Percentiles rank a stretch among this genome's conserved stretches.
Evolutionary conservation across 2,797 vertebrate species (phyloP).

Genomic region (Enteromius mattozi): DNA sequence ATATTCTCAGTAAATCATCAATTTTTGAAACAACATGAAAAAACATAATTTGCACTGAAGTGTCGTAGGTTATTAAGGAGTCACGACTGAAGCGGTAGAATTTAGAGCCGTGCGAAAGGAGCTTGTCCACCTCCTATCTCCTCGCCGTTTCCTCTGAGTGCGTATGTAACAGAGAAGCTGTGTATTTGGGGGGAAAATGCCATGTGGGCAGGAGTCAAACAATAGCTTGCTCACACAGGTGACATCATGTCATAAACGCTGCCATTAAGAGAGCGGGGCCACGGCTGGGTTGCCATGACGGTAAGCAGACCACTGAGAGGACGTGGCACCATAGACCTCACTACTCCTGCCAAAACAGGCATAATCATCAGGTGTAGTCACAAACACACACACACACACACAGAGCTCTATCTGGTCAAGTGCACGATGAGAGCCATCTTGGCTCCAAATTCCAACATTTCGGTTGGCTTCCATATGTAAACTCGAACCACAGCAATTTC

Average conservation of each 20-base stretch:
- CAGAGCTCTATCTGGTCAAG: conserved; percentile 33
- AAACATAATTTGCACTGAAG: not conserved
- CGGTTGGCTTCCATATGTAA: conserved; percentile 29
- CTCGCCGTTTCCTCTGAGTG: conserved; percentile 15
- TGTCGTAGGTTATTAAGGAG: not conserved
- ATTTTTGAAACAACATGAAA: not conserved
- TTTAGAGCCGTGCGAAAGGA: not conserved
- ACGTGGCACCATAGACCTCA: conserved; percentile 24
- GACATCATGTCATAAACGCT: conserved; percentile 55
- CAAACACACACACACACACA: not conserved
- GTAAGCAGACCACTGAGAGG: conserved; percentile 30
- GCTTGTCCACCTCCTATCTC: not conserved
- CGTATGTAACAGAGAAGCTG: conserved; percentile 29
- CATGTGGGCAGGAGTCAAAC: conserved; percentile 44
- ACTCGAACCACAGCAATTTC: conserved; percentile 21
- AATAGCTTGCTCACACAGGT: conserved; percentile 46
- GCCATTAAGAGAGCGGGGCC: conserved; percentile 42
- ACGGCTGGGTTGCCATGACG: conserved; percentile 44
- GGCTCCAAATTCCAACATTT: conserved; percentile 30
- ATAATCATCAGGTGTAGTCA: conserved; percentile 41
- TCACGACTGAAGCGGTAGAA: not conserved
- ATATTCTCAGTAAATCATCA: not conserved
- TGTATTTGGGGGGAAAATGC: conserved; percentile 27
- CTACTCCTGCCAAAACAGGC: conserved; percentile 29
- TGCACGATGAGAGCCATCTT: conserved; percentile 34